Evolutionary conservation across 1,140 invertebrate genomes (phyloP), one percentile per base, ranked within the genome.

Genomic region (Leptinotarsa texana): DNA sequence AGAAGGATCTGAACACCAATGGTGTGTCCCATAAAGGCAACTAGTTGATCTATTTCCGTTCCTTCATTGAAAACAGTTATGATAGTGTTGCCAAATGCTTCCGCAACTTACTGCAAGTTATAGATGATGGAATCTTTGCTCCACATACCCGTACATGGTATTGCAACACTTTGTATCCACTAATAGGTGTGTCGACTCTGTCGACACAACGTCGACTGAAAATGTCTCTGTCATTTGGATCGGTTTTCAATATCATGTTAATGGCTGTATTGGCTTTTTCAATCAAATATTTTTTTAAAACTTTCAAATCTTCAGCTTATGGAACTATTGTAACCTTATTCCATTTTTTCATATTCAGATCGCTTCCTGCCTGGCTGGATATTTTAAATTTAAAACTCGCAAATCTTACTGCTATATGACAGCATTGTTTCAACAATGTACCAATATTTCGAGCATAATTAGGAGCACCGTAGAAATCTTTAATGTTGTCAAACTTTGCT

Each of bases 281-380:
- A 24, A 72, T 72, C 17, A 83, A 73, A 22, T 17, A 24, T 18
- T 27, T 73, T 69, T 47, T 69, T 3, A 27, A n/a, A 0, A 33
- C 73, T 81, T 82, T 82, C 65, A 83, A 78, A 74, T 84, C 83
- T 78, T 77, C 80, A 24, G 82, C 83, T 24, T 83, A 77, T 15
- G 82, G 82, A 13, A 83, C 78, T 18, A 83, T 81, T 33, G 81
- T 83, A 72, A 82, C 62, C 62, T 83, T 83, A 65, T 82, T 83
- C 78, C 75, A 83, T 73, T 83, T 84, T 42, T 83, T 83, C 42
- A 72, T 74, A 75, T 82, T 81, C n/a, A 84, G 48, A 77, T 83
- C 78, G 17, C 72, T 71, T 18, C 75, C 73, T 13, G 83, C 81
- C 70, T 83, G 80, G 62, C 63, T 70, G 21, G 79, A 80, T 69